Percentiles rank a stretch among this genome's conserved stretches.
Conservation (phyloP, 2,797 vertebrate genomes). For the Aldrovandia affinis region DNA sequence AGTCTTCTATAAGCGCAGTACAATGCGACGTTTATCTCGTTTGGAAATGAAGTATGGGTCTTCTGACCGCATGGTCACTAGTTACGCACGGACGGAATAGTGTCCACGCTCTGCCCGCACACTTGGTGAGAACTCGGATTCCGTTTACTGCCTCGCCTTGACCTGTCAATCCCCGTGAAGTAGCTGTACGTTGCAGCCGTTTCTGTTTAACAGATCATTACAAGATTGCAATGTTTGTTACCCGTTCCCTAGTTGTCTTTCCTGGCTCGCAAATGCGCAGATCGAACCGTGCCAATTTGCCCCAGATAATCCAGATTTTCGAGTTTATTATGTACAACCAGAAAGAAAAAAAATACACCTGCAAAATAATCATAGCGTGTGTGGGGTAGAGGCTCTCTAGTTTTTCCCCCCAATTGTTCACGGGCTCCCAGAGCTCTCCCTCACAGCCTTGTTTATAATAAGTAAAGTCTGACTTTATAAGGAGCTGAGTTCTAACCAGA, state of each 20-base stretch:
- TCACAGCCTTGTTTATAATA: conserved; percentile 45
- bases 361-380: conserved; percentile 33
- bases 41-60: not conserved
- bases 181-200: not conserved
- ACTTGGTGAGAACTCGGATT: not conserved
- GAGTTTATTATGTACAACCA: conserved; percentile 27
- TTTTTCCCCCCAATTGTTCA: conserved; percentile 33
- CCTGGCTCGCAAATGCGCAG: not conserved
- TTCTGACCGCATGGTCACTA: not conserved
- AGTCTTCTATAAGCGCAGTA: not conserved
- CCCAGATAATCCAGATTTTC: conserved; percentile 26
- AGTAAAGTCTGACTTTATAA: conserved; percentile 43
- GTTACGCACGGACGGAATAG: not conserved
- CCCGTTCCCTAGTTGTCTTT: not conserved
- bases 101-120: not conserved
- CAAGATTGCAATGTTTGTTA: not conserved
- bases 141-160: not conserved
- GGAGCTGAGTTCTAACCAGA: conserved; percentile 36
- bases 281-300: not conserved
- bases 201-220: not conserved
- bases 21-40: not conserved
- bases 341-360: conserved; percentile 30
- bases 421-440: conserved; percentile 19
- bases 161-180: not conserved
- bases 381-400: conserved; percentile 30